These are phyloP conservation scores for Leuciscus idus DNA, from an alignment of 2,113 vertebrate species.

Conservation along the genomic window DNA sequence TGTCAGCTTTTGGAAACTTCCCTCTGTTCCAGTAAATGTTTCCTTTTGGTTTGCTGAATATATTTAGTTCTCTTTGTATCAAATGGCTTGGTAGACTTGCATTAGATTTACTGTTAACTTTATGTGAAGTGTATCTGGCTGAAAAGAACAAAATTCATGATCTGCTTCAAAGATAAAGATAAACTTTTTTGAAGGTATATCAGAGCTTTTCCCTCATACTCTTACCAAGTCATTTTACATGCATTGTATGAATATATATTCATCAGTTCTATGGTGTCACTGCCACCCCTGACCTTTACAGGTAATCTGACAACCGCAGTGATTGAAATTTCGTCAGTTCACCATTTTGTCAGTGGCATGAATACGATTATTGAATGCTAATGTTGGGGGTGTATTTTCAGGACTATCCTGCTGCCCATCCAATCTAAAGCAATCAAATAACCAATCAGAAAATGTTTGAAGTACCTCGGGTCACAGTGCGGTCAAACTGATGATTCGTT, in stretches of 20 bases:
- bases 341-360: conserved; percentile 16
- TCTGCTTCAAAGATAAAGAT: conserved; percentile 28
- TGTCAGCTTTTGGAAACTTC: conserved; percentile 64
- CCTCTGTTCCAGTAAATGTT: conserved; percentile 48
- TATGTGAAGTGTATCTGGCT: no score
- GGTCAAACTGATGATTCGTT: background rate
- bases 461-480: background rate
- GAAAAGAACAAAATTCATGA: conserved; percentile 5
- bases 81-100: conserved; percentile 38
- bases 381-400: background rate
- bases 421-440: conserved; percentile 27
- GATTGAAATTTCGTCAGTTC: conserved; percentile 1
- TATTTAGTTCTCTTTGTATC: conserved; percentile 52
- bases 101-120: conserved; percentile 45
- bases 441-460: background rate
- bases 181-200: conserved; percentile 27
- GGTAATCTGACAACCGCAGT: conserved; percentile 2
- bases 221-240: background rate
- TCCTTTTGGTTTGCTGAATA: conserved; percentile 54
- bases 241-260: background rate
- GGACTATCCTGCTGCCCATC: background rate
- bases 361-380: conserved; percentile 22
- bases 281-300: conserved; percentile 14
- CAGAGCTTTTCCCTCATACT: background rate
- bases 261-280: conserved; percentile 6